phyloP scores from a whole-genome alignment of 2,797 vertebrate species.

The Phoebastria nigripes region DNA sequence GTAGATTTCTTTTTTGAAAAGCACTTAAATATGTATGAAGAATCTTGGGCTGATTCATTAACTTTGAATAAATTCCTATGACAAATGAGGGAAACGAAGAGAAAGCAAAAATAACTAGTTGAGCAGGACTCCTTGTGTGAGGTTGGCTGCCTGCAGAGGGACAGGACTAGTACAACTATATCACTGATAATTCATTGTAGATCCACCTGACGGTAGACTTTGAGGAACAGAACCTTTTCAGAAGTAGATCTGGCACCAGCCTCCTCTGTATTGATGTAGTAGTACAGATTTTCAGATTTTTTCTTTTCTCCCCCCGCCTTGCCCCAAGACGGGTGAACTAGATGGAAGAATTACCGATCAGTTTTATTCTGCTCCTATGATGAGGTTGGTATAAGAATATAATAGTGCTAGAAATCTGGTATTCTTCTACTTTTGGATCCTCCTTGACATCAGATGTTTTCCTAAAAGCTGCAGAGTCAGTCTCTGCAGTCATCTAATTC shows the following conservation, averaged over 20 bases:
- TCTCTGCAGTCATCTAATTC: not conserved
- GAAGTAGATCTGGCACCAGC: not conserved
- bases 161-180: not conserved
- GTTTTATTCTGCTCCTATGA: not conserved
- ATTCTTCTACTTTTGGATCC: not conserved
- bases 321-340: not conserved
- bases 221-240: not conserved
- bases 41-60: slow-evolving; percentile 12
- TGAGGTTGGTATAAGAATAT: not conserved
- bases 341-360: not conserved
- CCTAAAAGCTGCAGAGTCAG: not conserved
- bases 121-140: not conserved
- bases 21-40: slow-evolving; percentile 30
- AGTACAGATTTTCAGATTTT: not conserved
- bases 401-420: not conserved
- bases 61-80: slow-evolving; percentile 18
- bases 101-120: not conserved
- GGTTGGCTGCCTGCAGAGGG: not conserved
- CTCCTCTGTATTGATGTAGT: not conserved
- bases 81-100: slow-evolving; percentile 10
- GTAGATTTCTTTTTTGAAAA: not conserved
- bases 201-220: not conserved
- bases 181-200: not conserved
- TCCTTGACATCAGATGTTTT: not conserved
- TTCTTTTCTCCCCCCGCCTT: not conserved